phyloP scores from a whole-genome alignment of 2,888 invertebrate genomes.

The Cryptus viduatorius region DNA sequence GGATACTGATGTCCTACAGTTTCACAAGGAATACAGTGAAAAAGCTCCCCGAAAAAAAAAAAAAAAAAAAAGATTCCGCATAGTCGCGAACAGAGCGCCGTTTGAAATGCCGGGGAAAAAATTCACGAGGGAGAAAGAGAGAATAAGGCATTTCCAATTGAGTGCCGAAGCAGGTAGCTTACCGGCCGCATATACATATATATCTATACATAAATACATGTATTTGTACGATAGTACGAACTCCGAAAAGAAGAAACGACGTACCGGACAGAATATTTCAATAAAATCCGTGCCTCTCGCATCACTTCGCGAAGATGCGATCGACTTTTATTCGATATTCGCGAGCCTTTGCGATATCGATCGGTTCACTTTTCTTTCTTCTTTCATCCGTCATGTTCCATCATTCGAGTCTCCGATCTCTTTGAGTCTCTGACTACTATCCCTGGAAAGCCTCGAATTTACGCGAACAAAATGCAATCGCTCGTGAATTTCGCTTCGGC shows the following conservation, averaged over 20 bases:
- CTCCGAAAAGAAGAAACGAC: constrained; percentile 47
- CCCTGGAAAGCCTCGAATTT: no score
- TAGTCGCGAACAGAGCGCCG: constrained; percentile 51
- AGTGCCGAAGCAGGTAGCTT: constrained; percentile 37
- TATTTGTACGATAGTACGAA: constrained; percentile 32
- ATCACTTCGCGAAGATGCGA: constrained; percentile 46
- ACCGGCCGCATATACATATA: not conserved
- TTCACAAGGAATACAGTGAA: constrained; percentile 12
- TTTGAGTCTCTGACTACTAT: no score
- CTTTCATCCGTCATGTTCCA: constrained; percentile 39
- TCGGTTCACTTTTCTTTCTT: constrained; percentile 22
- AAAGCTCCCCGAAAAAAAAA: constrained; percentile 30
- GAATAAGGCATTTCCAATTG: constrained; percentile 54
- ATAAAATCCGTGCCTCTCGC: constrained; percentile 58
- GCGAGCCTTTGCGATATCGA: constrained; percentile 53
- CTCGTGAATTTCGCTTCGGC: no score
- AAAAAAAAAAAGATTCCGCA: constrained; percentile 23
- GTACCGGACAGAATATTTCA: constrained; percentile 63
- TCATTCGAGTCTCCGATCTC: not conserved
- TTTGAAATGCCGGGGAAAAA: constrained; percentile 54
- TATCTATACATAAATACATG: not conserved
- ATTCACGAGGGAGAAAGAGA: constrained; percentile 64
- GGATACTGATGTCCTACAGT: not conserved
- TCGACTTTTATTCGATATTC: constrained; percentile 73
- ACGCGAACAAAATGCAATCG: no score